Evolutionary conservation across 2,113 vertebrate genomes (phyloP), one percentile per base, ranked within the genome.

Genomic region (Antechinus stuartii): DNA sequence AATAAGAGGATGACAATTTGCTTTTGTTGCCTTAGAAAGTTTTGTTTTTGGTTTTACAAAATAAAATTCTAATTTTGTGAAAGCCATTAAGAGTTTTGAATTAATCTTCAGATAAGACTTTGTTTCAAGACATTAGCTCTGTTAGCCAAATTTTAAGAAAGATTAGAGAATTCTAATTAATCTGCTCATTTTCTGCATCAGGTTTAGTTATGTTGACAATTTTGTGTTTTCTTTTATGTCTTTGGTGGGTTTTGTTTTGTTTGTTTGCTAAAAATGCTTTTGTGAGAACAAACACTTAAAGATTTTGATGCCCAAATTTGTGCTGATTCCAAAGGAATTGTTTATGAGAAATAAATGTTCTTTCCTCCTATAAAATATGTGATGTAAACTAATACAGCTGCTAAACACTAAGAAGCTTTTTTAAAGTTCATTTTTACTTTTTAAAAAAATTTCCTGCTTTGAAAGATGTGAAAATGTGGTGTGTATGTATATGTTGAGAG

Each of bases 251-350:
- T 52, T 52, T 52, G 50, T 54, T 52, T 52, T 54, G 3, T 54
- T 54, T 46, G 92, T 95, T 93, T 92, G 47, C 49, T 95, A 76
- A 95, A 76, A 91, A 94, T 84, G 16, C 35, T 76, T 97, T 95
- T 95, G 49, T 93, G 91, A 93, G 89, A 92, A 89, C 96, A 96
- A 95, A 96, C 93, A 55, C 61, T 96, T 93, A 56, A 91, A 46
- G 55, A 94, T 93, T 49, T 92, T 84, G 93, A 55, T 96, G 54
- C 22, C n/a, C 54, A 91, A 84, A 93, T 93, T 92, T 95, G 52
- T 97, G 90, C 93, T 92, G 94, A 94, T 92, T 95, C 54, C 93
- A 93, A 92, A 61, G 76, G 55, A 96, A 95, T 91, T 54, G 92
- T 95, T 94, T 68, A 94, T 68, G 52, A 95, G 91, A 90, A 89